A percentile compares a stretch with the other conserved stretches of the same genome.
Conservation (phyloP, 2,113 vertebrate species). For the Triplophysa siluroides region DNA sequence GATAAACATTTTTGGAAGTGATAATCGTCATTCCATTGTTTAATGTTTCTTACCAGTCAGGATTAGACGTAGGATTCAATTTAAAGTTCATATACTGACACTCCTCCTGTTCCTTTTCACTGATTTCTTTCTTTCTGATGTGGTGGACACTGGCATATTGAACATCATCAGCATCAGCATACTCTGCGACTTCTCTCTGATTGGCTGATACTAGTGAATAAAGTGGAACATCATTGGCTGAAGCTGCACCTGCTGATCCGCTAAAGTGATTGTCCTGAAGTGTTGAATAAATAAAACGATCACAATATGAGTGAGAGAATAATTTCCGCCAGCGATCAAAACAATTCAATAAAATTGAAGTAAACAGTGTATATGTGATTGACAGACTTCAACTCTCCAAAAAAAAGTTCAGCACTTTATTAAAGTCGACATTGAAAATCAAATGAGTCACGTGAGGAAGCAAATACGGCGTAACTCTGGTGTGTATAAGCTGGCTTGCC, state of each 20-base stretch:
- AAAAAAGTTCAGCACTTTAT: no score
- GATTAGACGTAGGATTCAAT: not conserved
- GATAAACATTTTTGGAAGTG: not conserved
- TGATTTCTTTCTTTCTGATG: slow-evolving; percentile 3
- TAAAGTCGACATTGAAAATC: no score
- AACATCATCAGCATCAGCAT: not conserved
- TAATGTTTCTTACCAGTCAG: not conserved
- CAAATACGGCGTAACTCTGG: no score
- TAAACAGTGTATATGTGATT: no score
- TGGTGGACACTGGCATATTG: slow-evolving; percentile 5
- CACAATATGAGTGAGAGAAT: no score
- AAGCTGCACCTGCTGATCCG: not conserved
- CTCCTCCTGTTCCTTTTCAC: not conserved
- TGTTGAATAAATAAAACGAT: not conserved
- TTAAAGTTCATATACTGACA: not conserved
- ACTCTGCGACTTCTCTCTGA: not conserved
- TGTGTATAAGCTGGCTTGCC: not conserved
- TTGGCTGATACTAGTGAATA: slow-evolving; percentile 8
- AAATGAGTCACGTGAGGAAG: no score
- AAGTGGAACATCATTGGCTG: not conserved
- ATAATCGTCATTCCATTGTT: not conserved
- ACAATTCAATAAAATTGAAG: no score
- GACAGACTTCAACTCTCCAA: no score
- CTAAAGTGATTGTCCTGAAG: not conserved
- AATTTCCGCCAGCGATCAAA: no score